Percentiles rank a stretch among this genome's conserved stretches.
Evolutionary conservation across 2,797 vertebrate species (phyloP).

Genomic region (Poecile montanus): DNA sequence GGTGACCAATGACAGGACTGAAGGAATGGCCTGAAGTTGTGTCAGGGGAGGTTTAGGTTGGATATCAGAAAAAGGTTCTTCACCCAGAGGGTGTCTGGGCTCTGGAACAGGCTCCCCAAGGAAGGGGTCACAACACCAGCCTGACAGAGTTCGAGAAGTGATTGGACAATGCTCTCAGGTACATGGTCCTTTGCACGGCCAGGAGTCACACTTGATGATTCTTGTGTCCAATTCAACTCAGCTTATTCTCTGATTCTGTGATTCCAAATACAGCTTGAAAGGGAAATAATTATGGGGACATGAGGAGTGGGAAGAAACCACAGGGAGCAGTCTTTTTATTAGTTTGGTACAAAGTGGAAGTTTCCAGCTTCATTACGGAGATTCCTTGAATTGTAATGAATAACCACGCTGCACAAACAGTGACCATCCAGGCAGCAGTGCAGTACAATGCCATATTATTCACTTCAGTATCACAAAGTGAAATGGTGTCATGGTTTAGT

Average conservation of each 20-base stretch:
- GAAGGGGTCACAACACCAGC: neutral
- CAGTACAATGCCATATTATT: neutral
- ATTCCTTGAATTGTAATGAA: neutral
- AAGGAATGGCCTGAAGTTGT: neutral
- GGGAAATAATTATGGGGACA: neutral
- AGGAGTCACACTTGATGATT: neutral
- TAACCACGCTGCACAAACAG: neutral
- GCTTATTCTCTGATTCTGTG: neutral
- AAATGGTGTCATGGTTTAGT: neutral
- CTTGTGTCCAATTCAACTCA: neutral
- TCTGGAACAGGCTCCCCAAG: neutral
- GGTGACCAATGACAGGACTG: neutral
- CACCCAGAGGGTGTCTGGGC: rapidly evolving
- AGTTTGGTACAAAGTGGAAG: neutral
- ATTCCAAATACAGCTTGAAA: neutral
- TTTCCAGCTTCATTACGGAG: neutral
- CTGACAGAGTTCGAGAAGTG: rapidly evolving
- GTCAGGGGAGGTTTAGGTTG: neutral
- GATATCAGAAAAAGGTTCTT: rapidly evolving
- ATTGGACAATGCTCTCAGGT: neutral
- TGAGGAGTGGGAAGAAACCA: neutral
- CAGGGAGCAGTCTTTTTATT: neutral
- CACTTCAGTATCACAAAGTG: neutral
- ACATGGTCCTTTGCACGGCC: neutral
- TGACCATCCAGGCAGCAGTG: neutral